Evolutionary conservation across 2,888 invertebrate genomes (phyloP).

Genomic region (Microplitis deprimator): DNA sequence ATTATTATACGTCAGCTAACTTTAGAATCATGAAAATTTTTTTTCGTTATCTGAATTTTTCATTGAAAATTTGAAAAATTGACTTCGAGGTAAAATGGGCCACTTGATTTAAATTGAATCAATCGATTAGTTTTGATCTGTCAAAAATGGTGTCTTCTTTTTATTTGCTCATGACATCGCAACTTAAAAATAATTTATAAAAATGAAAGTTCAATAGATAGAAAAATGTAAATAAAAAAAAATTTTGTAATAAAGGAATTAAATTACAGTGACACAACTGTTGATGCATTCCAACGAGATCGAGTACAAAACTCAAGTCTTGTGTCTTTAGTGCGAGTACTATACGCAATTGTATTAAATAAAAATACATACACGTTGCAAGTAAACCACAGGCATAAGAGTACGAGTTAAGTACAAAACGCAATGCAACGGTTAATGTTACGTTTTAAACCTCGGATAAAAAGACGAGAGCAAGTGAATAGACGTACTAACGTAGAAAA

Average conservation of each 20-base stretch:
- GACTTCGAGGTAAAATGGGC: no score
- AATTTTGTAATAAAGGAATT: neutral
- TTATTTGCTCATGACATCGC: no score
- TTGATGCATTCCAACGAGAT: conserved; percentile 59
- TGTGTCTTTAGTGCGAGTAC: conserved; percentile 25
- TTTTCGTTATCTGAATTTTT: no score
- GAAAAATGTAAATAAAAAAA: neutral
- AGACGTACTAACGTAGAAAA: conserved; percentile 4
- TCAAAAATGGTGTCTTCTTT: no score
- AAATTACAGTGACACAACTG: conserved; percentile 60
- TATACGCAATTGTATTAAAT: neutral
- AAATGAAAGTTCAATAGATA: neutral
- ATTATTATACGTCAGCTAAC: no score
- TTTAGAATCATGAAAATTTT: no score
- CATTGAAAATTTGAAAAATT: no score
- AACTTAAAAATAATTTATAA: neutral
- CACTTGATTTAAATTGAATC: no score
- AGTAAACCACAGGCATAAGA: conserved; percentile 17
- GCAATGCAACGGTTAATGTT: conserved; percentile 32
- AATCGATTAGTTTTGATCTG: no score
- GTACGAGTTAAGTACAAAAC: conserved; percentile 5
- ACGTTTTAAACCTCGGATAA: conserved; percentile 31
- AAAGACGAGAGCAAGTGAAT: conserved; percentile 31
- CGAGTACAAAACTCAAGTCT: conserved; percentile 38
- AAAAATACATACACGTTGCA: neutral